Conservation (phyloP, 2,888 invertebrate genomes). For the Rotaria macrura region DNA sequence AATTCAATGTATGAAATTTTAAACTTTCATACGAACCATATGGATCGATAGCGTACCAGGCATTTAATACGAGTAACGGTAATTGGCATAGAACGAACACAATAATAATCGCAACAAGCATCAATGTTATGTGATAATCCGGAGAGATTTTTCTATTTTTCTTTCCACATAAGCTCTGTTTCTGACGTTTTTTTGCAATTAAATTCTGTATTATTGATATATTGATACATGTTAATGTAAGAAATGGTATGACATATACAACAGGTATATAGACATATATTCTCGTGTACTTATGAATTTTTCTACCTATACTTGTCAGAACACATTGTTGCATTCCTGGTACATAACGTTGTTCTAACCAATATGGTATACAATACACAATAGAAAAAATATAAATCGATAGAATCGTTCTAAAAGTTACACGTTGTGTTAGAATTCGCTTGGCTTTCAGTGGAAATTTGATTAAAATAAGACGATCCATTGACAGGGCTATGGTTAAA, state of each 20-base stretch:
- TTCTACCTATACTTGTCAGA: neutral
- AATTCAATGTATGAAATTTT: constrained; percentile 53
- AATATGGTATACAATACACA: neutral
- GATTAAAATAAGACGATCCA: neutral
- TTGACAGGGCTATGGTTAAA: neutral
- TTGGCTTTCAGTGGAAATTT: neutral
- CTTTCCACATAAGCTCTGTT: neutral
- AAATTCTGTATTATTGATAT: neutral
- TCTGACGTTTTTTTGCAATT: neutral
- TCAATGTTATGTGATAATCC: constrained; percentile 64
- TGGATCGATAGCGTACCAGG: constrained; percentile 60
- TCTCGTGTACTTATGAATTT: neutral
- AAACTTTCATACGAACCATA: constrained; percentile 52
- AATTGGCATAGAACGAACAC: constrained; percentile 86
- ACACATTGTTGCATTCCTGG: neutral
- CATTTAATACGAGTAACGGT: constrained; percentile 56
- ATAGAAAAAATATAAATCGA: neutral
- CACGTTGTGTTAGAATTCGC: neutral
- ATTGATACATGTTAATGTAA: neutral
- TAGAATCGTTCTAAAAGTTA: neutral
- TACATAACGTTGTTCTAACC: neutral
- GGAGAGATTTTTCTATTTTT: neutral
- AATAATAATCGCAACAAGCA: constrained; percentile 82
- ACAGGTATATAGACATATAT: neutral
- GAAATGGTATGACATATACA: neutral